Evolutionary conservation across 2,113 vertebrate species (phyloP).

Genomic region (Bubalus kerabau): DNA sequence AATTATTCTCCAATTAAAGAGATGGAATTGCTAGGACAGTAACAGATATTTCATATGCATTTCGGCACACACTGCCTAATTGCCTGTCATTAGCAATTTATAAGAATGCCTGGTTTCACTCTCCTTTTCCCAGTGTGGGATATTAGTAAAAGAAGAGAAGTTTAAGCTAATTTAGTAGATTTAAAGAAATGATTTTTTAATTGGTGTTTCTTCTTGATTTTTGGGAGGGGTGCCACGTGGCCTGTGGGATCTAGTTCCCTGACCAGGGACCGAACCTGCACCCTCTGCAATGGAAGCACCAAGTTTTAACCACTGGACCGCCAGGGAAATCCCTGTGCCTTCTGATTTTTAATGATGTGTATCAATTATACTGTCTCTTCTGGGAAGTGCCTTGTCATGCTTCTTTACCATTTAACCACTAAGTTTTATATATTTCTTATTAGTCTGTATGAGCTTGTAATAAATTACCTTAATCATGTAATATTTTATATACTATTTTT

Average conservation of each 20-base stretch:
- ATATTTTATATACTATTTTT: neutral
- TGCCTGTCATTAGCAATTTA: neutral
- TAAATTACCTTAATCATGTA: neutral
- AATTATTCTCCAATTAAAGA: neutral
- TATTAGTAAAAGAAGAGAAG: neutral
- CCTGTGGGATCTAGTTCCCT: neutral
- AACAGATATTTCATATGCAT: neutral
- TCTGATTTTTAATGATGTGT: neutral
- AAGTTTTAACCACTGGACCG: neutral
- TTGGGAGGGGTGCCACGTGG: neutral
- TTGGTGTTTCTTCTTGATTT: neutral
- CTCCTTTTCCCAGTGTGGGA: neutral
- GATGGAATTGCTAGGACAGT: neutral
- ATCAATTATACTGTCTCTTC: neutral
- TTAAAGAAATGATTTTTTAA: neutral
- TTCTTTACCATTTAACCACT: neutral
- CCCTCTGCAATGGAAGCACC: fast-evolving
- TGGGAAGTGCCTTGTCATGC: neutral
- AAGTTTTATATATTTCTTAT: neutral
- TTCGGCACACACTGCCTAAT: neutral
- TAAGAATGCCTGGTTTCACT: neutral
- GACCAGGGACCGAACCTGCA: neutral
- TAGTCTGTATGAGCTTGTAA: neutral
- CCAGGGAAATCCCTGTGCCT: neutral
- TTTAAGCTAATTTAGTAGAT: neutral